Percentiles rank a stretch among this genome's conserved stretches.
Evolutionary conservation across 2,797 vertebrate genomes (phyloP).

Genomic region (Sebastes diaconus): DNA sequence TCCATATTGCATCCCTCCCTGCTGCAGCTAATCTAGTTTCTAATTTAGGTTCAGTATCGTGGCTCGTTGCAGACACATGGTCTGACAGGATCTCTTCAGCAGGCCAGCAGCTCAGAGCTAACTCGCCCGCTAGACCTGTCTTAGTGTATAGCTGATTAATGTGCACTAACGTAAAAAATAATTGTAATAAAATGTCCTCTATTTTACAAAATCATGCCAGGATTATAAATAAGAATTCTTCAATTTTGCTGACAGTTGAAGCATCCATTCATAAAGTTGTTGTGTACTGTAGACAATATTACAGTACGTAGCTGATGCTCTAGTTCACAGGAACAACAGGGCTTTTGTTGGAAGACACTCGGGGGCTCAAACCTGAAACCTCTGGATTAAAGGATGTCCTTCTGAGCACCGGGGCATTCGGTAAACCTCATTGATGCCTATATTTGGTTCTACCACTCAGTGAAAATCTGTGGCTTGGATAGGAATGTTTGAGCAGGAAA

Average conservation of each 20-base stretch:
- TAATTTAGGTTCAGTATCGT: conserved; percentile 64
- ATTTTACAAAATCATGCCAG: not conserved
- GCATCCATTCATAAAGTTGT: not conserved
- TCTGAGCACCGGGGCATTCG: conserved; percentile 20
- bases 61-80: conserved; percentile 21
- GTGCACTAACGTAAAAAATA: not conserved
- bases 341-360: conserved; percentile 15
- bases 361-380: conserved; percentile 39
- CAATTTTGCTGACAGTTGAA: not conserved
- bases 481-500: conserved; percentile 73
- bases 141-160: not conserved
- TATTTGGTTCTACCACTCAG: conserved; percentile 67
- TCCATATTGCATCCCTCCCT: not conserved
- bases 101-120: conserved; percentile 13
- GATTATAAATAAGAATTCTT: not conserved
- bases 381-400: conserved; percentile 54
- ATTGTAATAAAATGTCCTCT: not conserved
- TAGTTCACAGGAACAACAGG: not conserved
- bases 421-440: conserved; percentile 65
- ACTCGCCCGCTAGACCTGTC: not conserved
- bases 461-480: conserved; percentile 57
- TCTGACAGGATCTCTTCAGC: conserved; percentile 16
- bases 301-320: not conserved
- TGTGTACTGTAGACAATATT: not conserved
- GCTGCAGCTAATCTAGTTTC: conserved; percentile 45